These are phyloP conservation scores for Engraulis encrasicolus DNA, from an alignment of 2,113 vertebrate species.

Conservation along the genomic window DNA sequence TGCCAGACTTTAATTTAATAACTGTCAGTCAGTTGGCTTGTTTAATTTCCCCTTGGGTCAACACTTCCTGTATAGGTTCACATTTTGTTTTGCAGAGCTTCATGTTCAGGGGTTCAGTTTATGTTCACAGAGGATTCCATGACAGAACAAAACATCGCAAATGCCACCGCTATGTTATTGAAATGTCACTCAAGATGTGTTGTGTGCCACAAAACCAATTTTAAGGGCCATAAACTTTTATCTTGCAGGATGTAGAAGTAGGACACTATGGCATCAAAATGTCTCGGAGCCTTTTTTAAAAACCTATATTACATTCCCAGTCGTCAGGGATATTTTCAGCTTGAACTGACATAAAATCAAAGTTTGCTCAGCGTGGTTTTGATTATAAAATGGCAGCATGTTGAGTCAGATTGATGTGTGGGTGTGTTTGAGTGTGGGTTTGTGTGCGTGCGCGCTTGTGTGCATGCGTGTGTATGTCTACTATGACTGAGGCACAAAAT, in stretches of 20 bases:
- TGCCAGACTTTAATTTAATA: too few relatives aligned
- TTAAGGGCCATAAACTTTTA: background rate
- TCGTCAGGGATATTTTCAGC: background rate
- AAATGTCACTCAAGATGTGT: background rate
- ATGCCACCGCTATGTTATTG: background rate
- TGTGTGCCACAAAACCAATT: background rate
- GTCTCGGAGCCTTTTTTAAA: background rate
- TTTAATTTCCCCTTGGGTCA: too few relatives aligned
- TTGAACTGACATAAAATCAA: background rate
- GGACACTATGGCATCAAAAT: background rate
- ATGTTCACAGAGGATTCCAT: too few relatives aligned
- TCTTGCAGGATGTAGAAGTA: background rate
- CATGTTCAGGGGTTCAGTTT: background rate
- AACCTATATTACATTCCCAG: too few relatives aligned
- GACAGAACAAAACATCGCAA: too few relatives aligned
- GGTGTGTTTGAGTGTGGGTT: too few relatives aligned
- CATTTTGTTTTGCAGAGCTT: too few relatives aligned
- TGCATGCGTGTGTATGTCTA: background rate
- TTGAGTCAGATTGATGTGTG: background rate
- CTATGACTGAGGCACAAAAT: background rate
- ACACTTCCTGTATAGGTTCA: too few relatives aligned
- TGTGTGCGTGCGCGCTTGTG: too few relatives aligned
- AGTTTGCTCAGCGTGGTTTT: background rate
- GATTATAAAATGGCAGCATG: slow-evolving; percentile 5
- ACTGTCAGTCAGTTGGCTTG: too few relatives aligned